Evolutionary conservation across 1,140 invertebrate genomes (phyloP).

Genomic region (Panonychus citri): DNA sequence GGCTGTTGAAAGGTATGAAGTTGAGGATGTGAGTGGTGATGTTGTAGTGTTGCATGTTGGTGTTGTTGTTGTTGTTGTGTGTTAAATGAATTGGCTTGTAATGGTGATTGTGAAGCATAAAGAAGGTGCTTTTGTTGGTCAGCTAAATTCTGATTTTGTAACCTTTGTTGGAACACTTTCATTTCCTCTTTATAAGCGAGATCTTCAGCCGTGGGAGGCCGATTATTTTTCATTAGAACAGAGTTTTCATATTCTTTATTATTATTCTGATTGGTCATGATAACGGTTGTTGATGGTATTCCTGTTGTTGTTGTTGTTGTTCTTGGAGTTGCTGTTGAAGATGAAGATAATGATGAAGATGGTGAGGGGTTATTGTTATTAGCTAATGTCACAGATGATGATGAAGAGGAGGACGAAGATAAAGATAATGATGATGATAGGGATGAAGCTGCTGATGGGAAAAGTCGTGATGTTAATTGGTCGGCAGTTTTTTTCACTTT

Average conservation of each 20-base stretch:
- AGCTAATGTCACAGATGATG: too few species aligned
- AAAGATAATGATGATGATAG: not conserved
- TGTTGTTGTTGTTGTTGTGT: not conserved
- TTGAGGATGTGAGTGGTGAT: not conserved
- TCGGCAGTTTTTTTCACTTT: not conserved
- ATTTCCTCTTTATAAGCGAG: not conserved
- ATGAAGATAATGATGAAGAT: not conserved
- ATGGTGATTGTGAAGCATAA: too few species aligned
- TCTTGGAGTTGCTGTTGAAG: not conserved
- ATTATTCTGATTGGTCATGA: too few species aligned
- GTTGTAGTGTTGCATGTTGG: not conserved
- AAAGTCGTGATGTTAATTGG: too few species aligned
- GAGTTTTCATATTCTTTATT: not conserved
- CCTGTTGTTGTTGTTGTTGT: not conserved
- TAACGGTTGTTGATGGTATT: too few species aligned
- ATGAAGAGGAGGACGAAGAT: too few species aligned
- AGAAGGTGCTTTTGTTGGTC: too few species aligned
- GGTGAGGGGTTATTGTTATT: too few species aligned
- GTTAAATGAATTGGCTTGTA: too few species aligned
- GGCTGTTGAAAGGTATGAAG: not conserved
- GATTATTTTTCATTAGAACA: not conserved
- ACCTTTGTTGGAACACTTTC: not conserved
- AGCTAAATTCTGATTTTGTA: not conserved
- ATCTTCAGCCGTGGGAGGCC: not conserved
- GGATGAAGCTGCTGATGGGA: too few species aligned